Percentiles rank a stretch among this genome's conserved stretches.
These are phyloP conservation scores for Sialia sialis DNA, from an alignment of 2,113 vertebrate genomes.

Conservation along the genomic window DNA sequence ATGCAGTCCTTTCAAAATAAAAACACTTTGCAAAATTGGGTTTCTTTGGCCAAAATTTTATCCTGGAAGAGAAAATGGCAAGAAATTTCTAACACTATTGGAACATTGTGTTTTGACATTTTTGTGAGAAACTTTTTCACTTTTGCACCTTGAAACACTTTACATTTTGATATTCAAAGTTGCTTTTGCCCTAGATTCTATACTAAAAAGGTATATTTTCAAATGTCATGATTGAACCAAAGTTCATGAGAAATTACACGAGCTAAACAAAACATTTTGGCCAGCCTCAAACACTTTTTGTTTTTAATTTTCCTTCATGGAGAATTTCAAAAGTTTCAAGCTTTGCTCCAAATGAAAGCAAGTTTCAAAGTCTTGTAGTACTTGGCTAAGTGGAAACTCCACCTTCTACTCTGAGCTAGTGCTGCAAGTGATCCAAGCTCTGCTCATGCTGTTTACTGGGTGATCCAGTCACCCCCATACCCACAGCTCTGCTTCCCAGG, in stretches of 20 bases:
- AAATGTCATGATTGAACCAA: neutral
- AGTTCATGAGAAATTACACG: neutral
- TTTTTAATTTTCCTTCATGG: slow-evolving; percentile 30
- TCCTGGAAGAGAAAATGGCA: slow-evolving; percentile 2
- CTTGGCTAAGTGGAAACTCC: slow-evolving; percentile 26
- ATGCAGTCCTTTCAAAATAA: neutral
- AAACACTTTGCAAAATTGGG: neutral
- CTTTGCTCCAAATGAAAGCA: slow-evolving; percentile 15
- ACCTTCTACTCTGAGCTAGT: neutral
- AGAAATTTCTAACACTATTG: neutral
- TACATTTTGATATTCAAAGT: neutral
- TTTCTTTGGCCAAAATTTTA: slow-evolving; percentile 18
- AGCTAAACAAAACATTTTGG: slow-evolving; percentile 47
- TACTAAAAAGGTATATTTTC: neutral
- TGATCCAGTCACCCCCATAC: neutral
- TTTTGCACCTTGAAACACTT: slow-evolving; percentile 25
- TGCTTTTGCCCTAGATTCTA: neutral
- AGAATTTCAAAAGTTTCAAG: slow-evolving; percentile 18
- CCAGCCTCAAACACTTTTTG: slow-evolving; percentile 15
- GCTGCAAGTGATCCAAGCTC: neutral
- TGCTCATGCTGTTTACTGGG: neutral
- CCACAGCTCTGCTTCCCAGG: fast-evolving
- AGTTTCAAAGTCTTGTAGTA: slow-evolving; percentile 6
- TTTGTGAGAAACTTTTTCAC: neutral
- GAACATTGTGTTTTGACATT: neutral